phyloP scores from a whole-genome alignment of 2,797 vertebrate species.

The Hybognathus amarus region DNA sequence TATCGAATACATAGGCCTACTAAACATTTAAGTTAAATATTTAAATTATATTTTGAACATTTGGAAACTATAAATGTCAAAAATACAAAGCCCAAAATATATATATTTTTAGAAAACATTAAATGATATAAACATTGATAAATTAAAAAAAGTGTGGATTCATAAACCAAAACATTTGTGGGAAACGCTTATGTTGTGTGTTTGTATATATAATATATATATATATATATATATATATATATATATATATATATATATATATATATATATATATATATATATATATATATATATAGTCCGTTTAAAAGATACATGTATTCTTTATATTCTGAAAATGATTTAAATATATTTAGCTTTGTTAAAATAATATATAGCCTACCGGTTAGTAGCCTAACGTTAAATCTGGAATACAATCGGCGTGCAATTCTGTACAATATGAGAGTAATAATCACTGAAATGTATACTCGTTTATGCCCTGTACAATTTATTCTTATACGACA shows the following conservation, averaged over 20 bases:
- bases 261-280: constrained; percentile 8
- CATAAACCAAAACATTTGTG: neutral
- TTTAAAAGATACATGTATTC: neutral
- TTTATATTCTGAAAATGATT: neutral
- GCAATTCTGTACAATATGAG: neutral
- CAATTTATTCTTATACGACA: constrained; percentile 17
- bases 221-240: neutral
- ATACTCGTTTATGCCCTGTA: neutral
- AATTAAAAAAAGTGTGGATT: neutral
- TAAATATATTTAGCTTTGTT: neutral
- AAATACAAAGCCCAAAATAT: neutral
- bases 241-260: neutral
- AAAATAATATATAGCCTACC: neutral
- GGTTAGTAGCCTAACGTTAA: neutral
- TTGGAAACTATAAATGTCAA: neutral
- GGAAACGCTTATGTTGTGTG: neutral
- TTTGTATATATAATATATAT: constrained; percentile 1
- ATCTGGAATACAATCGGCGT: neutral
- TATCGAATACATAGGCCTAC: neutral
- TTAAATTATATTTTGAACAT: neutral
- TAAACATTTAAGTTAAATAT: neutral
- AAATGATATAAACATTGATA: neutral
- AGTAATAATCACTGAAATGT: neutral
- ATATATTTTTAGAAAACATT: neutral
- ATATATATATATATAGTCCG: neutral